A percentile compares a stretch with the other conserved stretches of the same genome.
phyloP scores from a whole-genome alignment of 2,113 vertebrate species.

The Campylorhamphus procurvoides region DNA sequence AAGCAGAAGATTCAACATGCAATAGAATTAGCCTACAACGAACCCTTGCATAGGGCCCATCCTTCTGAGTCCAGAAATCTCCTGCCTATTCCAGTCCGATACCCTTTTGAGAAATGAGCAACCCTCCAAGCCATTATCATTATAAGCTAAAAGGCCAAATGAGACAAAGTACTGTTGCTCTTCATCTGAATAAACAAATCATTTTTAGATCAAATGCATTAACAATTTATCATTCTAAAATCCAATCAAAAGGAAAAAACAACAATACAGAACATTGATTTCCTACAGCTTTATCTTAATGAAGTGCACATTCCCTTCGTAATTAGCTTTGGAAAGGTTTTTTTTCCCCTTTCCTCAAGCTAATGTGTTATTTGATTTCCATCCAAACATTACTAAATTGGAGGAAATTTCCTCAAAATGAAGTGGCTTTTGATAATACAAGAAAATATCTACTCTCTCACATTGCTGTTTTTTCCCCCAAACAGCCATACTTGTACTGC shows the following conservation, averaged over 20 bases:
- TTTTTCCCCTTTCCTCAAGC: slow-evolving; percentile 1
- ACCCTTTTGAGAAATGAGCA: slow-evolving; percentile 57
- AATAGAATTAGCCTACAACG: slow-evolving; percentile 68
- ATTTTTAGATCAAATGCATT: slow-evolving; percentile 28
- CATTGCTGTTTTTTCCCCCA: slow-evolving; percentile 23
- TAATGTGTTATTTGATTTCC: slow-evolving; percentile 49
- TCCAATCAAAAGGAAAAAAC: slow-evolving; percentile 53
- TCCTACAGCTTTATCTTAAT: slow-evolving; percentile 68
- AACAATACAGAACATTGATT: slow-evolving; percentile 64
- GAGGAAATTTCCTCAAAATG: slow-evolving; percentile 46
- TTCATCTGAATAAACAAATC: slow-evolving; percentile 66
- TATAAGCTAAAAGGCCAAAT: slow-evolving; percentile 56
- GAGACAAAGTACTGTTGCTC: slow-evolving; percentile 55
- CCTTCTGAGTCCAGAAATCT: slow-evolving; percentile 47
- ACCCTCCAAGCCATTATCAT: slow-evolving; percentile 32
- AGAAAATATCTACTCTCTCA: background rate
- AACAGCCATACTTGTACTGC: slow-evolving; percentile 22
- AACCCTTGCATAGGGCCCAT: slow-evolving; percentile 11
- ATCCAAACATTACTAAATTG: slow-evolving; percentile 13
- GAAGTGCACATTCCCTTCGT: slow-evolving; percentile 67
- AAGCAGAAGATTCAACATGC: slow-evolving; percentile 73
- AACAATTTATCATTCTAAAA: slow-evolving; percentile 51
- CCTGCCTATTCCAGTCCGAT: slow-evolving; percentile 52
- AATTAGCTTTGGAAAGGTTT: slow-evolving; percentile 28
- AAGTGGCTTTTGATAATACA: slow-evolving; percentile 41